These are phyloP conservation scores for Hirtodrosophila histrioides DNA, from an alignment of 2,888 invertebrate genomes.

Conservation along the genomic window DNA sequence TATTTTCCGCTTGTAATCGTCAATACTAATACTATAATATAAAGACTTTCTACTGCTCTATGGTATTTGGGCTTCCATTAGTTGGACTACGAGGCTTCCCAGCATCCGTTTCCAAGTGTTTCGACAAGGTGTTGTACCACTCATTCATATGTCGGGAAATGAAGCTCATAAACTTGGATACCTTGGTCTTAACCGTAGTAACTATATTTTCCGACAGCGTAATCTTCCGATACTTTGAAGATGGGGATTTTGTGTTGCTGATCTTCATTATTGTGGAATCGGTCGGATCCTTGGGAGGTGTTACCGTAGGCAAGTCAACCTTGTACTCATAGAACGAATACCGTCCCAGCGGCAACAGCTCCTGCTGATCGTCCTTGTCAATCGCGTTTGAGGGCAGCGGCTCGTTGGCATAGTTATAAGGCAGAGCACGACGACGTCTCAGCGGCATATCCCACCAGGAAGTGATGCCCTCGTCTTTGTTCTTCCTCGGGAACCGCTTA, in stretches of 20 bases:
- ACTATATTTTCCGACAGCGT: constrained; percentile 62
- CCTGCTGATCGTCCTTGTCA: constrained; percentile 63
- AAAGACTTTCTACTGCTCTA: constrained; percentile 23
- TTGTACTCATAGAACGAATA: constrained; percentile 60
- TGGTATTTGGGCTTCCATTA: constrained; percentile 33
- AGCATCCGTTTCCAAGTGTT: constrained; percentile 49
- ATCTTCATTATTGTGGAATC: constrained; percentile 62
- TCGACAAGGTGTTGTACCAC: constrained; percentile 80
- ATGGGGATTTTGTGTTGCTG: neutral
- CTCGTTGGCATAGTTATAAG: constrained; percentile 33
- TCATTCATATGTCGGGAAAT: constrained; percentile 79
- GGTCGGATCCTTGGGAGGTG: neutral
- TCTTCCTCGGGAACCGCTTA: constrained; percentile 13
- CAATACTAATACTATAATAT: neutral
- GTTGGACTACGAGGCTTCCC: neutral
- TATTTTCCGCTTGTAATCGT: neutral
- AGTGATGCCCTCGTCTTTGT: constrained; percentile 40
- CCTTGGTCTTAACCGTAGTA: constrained; percentile 69
- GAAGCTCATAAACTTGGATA: constrained; percentile 76
- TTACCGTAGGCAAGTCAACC: constrained; percentile 30
- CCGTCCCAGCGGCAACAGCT: constrained; percentile 50
- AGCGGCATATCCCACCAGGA: constrained; percentile 79
- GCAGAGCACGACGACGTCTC: constrained; percentile 52
- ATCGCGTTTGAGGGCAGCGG: constrained; percentile 70
- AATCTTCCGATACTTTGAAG: constrained; percentile 10